Evolutionary conservation across 2,888 invertebrate species (phyloP), one percentile per base, ranked within the genome.

Genomic region (Himalopsyche anomala): DNA sequence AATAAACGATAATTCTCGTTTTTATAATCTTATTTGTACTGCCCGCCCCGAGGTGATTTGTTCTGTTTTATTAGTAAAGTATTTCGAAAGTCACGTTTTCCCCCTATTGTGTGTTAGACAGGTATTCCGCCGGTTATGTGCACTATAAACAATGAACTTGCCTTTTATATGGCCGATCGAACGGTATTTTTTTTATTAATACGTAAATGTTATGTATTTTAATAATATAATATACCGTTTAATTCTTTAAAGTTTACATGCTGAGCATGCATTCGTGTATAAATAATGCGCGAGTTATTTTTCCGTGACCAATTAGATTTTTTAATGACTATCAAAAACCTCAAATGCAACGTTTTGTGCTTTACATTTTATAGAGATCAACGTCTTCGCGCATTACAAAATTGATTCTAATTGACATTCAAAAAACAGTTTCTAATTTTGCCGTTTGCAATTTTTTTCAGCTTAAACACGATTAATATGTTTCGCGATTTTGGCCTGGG

Each of bases 11-110:
- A 84, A 80, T 80, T 84, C 54, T 79, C 69, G 42, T 81, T 84
- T 81, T 84, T 81, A 84, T 81, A 84, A 84, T 81, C 84, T 81
- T 81, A 84, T 84, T 84, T 84, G 69, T 84, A 84, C n/a, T 54
- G 80, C 54, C 55, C 51, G 81, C 62, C 84, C 81, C 38, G 36
- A 45, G 84, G 84, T 56, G 55, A 40, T 82, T 40, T 17, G 54
- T 36, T 74, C 74, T 74, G 74, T 74, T 82, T 82, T 82, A 82
- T 82, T 82, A 56, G 55, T 56, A 40, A 40, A 56, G 55, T 55
- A 55, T 55, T 51, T 55, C 38, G 55, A 55, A 55, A 82, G 82
- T 82, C 82, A 82, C 82, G 82, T 82, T 82, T 55, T 55, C 40
- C 55, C 15, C 54, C 82, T 40, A 82, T 82, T 82, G 82, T 82